Percentiles rank a stretch among this genome's conserved stretches.
These are phyloP conservation scores for Melanerpes formicivorus DNA, from an alignment of 2,113 vertebrate species.

Conservation along the genomic window DNA sequence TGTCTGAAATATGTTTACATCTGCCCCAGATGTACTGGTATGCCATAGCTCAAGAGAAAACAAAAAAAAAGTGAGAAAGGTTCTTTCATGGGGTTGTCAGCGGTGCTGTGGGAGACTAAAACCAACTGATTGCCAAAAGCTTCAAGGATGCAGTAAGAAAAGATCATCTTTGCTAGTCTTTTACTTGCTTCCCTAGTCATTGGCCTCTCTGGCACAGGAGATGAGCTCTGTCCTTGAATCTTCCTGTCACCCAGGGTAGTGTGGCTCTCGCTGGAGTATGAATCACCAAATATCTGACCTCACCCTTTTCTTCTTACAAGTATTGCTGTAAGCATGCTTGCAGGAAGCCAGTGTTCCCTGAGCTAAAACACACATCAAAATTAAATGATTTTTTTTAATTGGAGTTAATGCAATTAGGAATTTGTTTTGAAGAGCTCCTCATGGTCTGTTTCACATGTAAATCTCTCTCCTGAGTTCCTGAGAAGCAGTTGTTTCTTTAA, in stretches of 20 bases:
- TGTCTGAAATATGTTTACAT: background rate
- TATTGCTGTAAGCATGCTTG: background rate
- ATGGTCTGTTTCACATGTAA: background rate
- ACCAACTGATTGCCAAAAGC: background rate
- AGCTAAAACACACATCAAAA: background rate
- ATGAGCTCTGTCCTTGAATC: background rate
- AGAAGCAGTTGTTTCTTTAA: background rate
- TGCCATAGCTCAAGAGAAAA: background rate
- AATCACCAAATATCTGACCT: background rate
- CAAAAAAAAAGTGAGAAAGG: background rate
- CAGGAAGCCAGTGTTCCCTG: background rate
- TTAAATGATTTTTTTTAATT: background rate
- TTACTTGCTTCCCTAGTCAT: background rate
- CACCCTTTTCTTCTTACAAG: background rate
- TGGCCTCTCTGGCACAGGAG: background rate
- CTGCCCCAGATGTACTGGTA: background rate
- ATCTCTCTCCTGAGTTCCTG: background rate
- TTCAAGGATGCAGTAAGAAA: background rate
- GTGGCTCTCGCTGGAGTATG: background rate
- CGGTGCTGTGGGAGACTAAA: background rate
- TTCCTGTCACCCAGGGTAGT: background rate
- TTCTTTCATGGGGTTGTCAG: background rate
- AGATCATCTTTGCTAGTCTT: background rate
- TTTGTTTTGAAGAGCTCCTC: background rate
- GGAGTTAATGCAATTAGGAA: background rate